phyloP scores from a whole-genome alignment of 2,888 invertebrate genomes.

The Dinocampus coccinellae region DNA sequence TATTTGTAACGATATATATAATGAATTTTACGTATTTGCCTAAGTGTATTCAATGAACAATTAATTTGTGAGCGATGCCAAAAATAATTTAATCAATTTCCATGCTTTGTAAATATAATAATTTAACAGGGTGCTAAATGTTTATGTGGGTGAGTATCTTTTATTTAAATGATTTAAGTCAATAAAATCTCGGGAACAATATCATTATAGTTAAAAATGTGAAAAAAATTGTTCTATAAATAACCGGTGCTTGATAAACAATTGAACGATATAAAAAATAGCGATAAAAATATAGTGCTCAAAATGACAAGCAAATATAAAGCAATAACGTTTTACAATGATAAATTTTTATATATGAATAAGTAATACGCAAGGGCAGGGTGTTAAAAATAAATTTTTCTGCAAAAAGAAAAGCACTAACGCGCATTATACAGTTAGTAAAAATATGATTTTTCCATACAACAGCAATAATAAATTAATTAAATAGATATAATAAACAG shows the following conservation, averaged over 20 bases:
- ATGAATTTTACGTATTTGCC: not conserved
- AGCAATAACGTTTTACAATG: not conserved
- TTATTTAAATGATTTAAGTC: not conserved
- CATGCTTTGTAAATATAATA: not conserved
- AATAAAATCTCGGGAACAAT: not conserved
- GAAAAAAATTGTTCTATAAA: not conserved
- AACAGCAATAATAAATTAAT: not conserved
- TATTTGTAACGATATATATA: not conserved
- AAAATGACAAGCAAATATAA: not conserved
- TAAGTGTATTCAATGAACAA: not conserved
- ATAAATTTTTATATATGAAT: not conserved
- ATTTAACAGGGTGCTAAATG: not conserved
- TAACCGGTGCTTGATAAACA: not conserved
- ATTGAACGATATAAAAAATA: not conserved
- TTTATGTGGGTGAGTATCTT: not conserved
- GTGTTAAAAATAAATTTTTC: not conserved
- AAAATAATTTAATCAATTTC: not conserved
- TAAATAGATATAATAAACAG: not conserved
- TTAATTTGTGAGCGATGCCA: not conserved
- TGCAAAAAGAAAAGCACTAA: not conserved
- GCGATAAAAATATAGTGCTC: not conserved
- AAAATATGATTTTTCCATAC: not conserved
- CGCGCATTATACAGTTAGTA: not conserved
- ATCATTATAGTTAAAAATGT: not conserved
- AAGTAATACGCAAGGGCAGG: not conserved